A percentile compares a stretch with the other conserved stretches of the same genome.
Conservation (phyloP, 2,888 invertebrate species). For the Tachina grossa region DNA sequence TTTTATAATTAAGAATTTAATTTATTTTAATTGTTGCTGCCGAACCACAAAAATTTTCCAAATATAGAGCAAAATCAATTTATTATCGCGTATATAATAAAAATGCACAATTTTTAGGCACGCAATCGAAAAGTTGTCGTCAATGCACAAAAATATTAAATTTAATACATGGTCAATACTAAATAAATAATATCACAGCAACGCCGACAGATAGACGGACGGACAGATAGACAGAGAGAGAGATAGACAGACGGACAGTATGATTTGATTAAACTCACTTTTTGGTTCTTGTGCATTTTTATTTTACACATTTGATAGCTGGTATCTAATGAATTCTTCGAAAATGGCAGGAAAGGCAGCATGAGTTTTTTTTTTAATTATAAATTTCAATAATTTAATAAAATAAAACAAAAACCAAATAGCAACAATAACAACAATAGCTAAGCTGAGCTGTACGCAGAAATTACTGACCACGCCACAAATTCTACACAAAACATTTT, state of each 20-base stretch:
- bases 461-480: constrained; percentile 34
- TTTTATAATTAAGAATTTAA: constrained; percentile 49
- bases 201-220: not conserved
- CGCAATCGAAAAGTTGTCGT: constrained; percentile 44
- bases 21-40: constrained; percentile 44
- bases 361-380: constrained; percentile 10
- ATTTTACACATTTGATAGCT: constrained; percentile 11
- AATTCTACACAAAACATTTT: constrained; percentile 10
- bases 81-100: constrained; percentile 27
- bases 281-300: not conserved
- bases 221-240: not conserved
- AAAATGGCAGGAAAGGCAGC: constrained; percentile 17
- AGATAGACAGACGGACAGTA: not conserved
- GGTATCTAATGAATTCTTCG: constrained; percentile 20
- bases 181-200: constrained; percentile 19
- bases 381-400: constrained; percentile 33
- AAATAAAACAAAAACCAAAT: not conserved
- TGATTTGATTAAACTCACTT: constrained; percentile 28
- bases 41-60: constrained; percentile 28
- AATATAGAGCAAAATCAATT: constrained; percentile 38
- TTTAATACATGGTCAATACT: constrained; percentile 52
- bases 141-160: constrained; percentile 15
- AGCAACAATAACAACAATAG: constrained; percentile 1
- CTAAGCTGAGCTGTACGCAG: not conserved
- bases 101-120: constrained; percentile 17